Percentiles rank a stretch among this genome's conserved stretches.
phyloP scores from a whole-genome alignment of 2,797 vertebrate genomes.

The Mormyrus hasselquistii region DNA sequence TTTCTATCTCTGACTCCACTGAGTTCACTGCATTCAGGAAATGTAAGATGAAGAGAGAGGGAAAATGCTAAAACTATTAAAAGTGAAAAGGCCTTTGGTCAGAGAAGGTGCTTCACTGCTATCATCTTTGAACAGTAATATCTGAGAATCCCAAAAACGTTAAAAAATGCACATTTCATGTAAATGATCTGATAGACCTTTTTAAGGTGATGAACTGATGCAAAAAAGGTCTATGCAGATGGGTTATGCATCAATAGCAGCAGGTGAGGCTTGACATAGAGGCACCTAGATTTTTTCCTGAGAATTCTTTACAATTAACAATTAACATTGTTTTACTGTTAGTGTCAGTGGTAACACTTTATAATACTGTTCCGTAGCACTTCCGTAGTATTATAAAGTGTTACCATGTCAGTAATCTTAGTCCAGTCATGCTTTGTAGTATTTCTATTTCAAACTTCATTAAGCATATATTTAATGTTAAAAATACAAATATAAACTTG shows the following conservation, averaged over 20 bases:
- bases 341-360: neutral
- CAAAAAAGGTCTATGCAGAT: neutral
- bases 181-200: neutral
- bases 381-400: no score
- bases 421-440: neutral
- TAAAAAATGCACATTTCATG: neutral
- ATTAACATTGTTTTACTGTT: neutral
- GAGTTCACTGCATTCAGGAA: slow-evolving; percentile 11
- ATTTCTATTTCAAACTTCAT: neutral
- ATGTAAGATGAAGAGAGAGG: neutral
- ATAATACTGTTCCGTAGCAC: no score
- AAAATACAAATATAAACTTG: neutral
- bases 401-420: neutral
- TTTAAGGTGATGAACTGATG: neutral
- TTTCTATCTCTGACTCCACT: slow-evolving; percentile 15
- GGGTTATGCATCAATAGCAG: neutral
- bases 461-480: neutral
- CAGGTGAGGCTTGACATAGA: neutral
- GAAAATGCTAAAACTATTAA: neutral
- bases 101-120: neutral
- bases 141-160: neutral
- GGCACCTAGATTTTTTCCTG: neutral
- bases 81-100: neutral
- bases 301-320: neutral
- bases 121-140: neutral